Percentiles rank a stretch among this genome's conserved stretches.
phyloP scores from a whole-genome alignment of 2,113 vertebrate genomes.

The Antennarius striatus region DNA sequence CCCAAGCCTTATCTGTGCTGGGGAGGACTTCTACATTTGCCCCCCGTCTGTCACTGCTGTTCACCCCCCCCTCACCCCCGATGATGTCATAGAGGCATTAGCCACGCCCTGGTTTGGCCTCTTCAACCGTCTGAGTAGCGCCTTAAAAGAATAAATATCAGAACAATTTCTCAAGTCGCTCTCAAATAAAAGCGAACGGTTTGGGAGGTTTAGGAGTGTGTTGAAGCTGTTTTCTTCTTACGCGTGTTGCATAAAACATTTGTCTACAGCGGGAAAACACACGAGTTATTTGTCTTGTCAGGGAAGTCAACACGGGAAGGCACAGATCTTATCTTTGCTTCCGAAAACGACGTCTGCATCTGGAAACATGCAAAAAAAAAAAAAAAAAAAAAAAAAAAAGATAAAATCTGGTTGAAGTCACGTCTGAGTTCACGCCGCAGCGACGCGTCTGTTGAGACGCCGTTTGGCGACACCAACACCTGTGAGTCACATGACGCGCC shows the following conservation, averaged over 20 bases:
- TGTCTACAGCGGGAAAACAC: too few species aligned
- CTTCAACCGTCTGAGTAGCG: too few species aligned
- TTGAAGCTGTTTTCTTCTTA: too few species aligned
- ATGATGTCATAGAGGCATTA: constrained; percentile 33
- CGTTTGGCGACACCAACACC: constrained; percentile 56
- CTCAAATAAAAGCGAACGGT: too few species aligned
- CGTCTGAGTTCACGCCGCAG: constrained; percentile 50
- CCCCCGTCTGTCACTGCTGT: constrained; percentile 30
- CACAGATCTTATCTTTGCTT: constrained; percentile 4
- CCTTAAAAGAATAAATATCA: too few species aligned
- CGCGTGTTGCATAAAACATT: too few species aligned
- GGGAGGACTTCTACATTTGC: constrained; percentile 48
- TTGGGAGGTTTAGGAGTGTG: too few species aligned
- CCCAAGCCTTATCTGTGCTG: constrained; percentile 41
- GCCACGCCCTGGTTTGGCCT: too few species aligned
- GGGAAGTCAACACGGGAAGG: too few species aligned
- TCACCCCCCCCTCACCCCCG: constrained; percentile 37
- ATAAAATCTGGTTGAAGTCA: neutral
- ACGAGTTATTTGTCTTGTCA: too few species aligned
- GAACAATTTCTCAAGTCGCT: too few species aligned
- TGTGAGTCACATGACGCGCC: constrained; percentile 63
- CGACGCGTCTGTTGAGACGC: constrained; percentile 42
- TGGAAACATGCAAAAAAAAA: constrained; percentile 8
- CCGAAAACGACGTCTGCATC: constrained; percentile 43
- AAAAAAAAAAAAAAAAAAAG: neutral